A percentile compares a stretch with the other conserved stretches of the same genome.
Evolutionary conservation across 2,888 invertebrate species (phyloP).

Genomic region (Chrysotoxum bicinctum): DNA sequence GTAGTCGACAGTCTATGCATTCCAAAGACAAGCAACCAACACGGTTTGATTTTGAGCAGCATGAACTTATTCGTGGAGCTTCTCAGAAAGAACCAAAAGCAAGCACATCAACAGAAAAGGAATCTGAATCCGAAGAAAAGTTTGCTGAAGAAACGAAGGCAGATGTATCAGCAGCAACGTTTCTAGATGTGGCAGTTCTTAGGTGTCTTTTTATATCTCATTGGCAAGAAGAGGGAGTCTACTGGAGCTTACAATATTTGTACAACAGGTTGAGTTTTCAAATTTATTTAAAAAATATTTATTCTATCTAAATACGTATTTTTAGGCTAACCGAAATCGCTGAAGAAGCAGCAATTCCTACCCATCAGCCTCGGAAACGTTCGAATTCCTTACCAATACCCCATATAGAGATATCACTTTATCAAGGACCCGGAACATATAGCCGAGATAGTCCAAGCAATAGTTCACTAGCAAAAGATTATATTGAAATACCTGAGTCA

Average conservation of each 20-base stretch:
- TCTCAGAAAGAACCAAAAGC: slow-evolving; percentile 79
- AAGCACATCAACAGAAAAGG: slow-evolving; percentile 88
- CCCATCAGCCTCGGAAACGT: slow-evolving; percentile 91
- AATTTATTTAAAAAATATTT: background rate
- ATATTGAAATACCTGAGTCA: slow-evolving; percentile 90
- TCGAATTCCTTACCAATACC: slow-evolving; percentile 97
- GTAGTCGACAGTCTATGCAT: slow-evolving; percentile 80
- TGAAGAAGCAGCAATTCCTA: slow-evolving; percentile 88
- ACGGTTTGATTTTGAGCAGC: slow-evolving; percentile 81
- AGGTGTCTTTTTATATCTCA: slow-evolving; percentile 97
- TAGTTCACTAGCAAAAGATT: slow-evolving; percentile 85
- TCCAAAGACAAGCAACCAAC: slow-evolving; percentile 79
- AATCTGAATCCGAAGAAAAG: slow-evolving; percentile 87
- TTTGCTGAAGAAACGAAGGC: slow-evolving; percentile 77
- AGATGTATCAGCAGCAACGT: slow-evolving; percentile 93
- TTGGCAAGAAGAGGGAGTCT: slow-evolving; percentile 99
- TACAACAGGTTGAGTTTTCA: slow-evolving; percentile 87
- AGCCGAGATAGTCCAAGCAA: slow-evolving; percentile 80
- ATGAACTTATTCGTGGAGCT: slow-evolving; percentile 79
- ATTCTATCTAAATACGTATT: background rate
- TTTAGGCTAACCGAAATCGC: slow-evolving; percentile 91
- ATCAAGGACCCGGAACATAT: slow-evolving; percentile 87
- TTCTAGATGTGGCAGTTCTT: slow-evolving; percentile 97
- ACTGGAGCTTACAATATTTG: slow-evolving; percentile 96
- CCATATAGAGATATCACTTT: slow-evolving; percentile 93